phyloP scores from a whole-genome alignment of 2,888 invertebrate species.

The Caenorhabditis sp. region DNA sequence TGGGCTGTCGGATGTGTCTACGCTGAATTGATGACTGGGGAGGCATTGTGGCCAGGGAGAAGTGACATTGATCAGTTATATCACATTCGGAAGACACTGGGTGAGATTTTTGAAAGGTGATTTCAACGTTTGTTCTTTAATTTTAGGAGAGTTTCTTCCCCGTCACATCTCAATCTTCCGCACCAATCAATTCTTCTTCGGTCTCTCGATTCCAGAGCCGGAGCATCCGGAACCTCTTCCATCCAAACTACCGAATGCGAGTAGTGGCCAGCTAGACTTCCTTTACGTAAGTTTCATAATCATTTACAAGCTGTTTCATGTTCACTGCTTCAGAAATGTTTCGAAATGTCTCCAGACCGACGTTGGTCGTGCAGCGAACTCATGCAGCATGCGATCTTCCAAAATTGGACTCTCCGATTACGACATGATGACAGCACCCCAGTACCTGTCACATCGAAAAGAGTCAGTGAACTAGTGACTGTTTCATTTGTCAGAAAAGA shows the following conservation, averaged over 20 bases:
- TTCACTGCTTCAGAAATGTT: constrained; percentile 88
- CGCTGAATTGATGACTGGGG: constrained; percentile 86
- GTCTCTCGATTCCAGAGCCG: constrained; percentile 94
- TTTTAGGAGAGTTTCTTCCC: constrained; percentile 90
- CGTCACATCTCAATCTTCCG: constrained; percentile 97
- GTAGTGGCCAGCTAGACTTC: constrained; percentile 89
- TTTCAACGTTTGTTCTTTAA: not conserved
- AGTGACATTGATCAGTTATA: constrained; percentile 98
- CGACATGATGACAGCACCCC: constrained; percentile 85
- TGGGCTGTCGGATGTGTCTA: constrained; percentile 93
- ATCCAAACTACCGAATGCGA: constrained; percentile 90
- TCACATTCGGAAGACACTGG: constrained; percentile 94
- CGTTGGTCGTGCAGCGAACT: constrained; percentile 95
- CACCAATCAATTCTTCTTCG: constrained; percentile 95
- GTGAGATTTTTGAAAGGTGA: constrained; percentile 77
- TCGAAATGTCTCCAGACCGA: constrained; percentile 94
- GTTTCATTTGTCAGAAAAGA: not conserved
- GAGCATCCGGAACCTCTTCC: constrained; percentile 91
- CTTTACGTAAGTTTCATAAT: constrained; percentile 87
- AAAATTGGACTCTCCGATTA: constrained; percentile 83
- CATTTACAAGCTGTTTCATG: not conserved
- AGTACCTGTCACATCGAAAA: constrained; percentile 28
- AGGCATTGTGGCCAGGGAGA: constrained; percentile 98
- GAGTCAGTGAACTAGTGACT: constrained; percentile 6
- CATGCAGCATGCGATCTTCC: constrained; percentile 93